Base-by-base conservation (phyloP, 1,140 invertebrate genomes). In the Ephestia elutella region DNA sequence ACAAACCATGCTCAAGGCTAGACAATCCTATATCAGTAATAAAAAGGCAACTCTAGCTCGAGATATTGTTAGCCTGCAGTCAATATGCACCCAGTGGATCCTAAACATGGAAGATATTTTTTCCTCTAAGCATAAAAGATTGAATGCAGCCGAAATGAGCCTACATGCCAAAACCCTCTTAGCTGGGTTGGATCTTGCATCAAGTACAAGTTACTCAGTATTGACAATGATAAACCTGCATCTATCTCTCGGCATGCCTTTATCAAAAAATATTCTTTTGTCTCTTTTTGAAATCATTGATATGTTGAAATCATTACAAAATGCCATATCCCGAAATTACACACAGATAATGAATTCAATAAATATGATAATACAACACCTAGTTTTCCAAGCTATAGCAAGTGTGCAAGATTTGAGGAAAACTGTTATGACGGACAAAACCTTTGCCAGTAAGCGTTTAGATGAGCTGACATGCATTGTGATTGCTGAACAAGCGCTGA, bases 181-280 rank as follows among this genome's bases (percentile, higher is more conserved):
- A 17, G 90, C 95, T 86, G 92, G 95, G 11, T 71, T 96, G 5
- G 89, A 91, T 60, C 80, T 93, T 49, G 81, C 91, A 17, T 89
- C 90, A 1, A 90, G 91, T 73, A 92, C 94, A 54, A 90, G 89
- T 68, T 92, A 94, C 78, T 89, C 90, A 28, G 80, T 94, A 9
- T 90, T 90, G 32, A 92, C 90, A 57, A 84, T 97, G n/a, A 93
- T 96, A 57, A 97, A 96, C 89, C 86, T 97, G 38, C 96, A 98
- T 81, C 91, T 94, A 0, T 88, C 90, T 10, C 88, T 96, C 32
- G 91, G 92, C 44, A 92, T 93, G 73, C 94, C 96, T 15, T 93
- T 98, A 87, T 93, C 92, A 1, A 95, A 96, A 80, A 92, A 92
- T 20, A 91, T 93, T 35, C 92, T 96, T 4, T 89, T 95, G 38